phyloP scores from a whole-genome alignment of 2,113 vertebrate genomes.

The Turdus rufiventris region DNA sequence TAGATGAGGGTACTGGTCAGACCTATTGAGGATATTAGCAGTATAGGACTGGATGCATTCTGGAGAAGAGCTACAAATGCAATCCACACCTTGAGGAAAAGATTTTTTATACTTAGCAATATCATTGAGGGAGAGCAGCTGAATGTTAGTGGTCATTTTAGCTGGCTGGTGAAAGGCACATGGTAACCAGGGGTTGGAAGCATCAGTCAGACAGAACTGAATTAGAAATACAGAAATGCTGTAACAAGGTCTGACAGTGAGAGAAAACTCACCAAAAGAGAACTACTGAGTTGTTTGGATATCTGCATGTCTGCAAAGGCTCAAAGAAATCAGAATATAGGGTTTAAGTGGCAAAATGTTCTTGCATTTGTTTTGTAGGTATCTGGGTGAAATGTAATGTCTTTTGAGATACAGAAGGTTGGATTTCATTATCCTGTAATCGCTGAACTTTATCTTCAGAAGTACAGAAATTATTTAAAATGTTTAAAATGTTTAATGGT shows the following conservation, averaged over 20 bases:
- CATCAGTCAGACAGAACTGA: neutral
- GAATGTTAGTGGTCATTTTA: neutral
- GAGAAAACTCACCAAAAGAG: neutral
- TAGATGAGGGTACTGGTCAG: neutral
- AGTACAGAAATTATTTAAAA: neutral
- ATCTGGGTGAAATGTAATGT: neutral
- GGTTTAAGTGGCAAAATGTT: neutral
- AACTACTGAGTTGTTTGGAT: neutral
- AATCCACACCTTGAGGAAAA: neutral
- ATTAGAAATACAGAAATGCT: neutral
- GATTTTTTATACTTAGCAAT: neutral
- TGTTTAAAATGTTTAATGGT: neutral
- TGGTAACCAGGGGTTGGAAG: neutral
- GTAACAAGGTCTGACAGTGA: neutral
- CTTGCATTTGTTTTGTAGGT: fast-evolving
- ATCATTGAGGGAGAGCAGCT: neutral
- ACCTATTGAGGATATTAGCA: fast-evolving
- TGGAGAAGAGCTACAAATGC: neutral
- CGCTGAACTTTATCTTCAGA: neutral
- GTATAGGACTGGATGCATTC: neutral
- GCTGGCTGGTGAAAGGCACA: neutral
- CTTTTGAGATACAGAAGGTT: neutral
- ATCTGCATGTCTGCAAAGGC: neutral
- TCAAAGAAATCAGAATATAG: neutral
- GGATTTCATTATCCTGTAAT: neutral